Conservation (phyloP, 2,888 invertebrate species). For the Platycheirus albimanus region DNA sequence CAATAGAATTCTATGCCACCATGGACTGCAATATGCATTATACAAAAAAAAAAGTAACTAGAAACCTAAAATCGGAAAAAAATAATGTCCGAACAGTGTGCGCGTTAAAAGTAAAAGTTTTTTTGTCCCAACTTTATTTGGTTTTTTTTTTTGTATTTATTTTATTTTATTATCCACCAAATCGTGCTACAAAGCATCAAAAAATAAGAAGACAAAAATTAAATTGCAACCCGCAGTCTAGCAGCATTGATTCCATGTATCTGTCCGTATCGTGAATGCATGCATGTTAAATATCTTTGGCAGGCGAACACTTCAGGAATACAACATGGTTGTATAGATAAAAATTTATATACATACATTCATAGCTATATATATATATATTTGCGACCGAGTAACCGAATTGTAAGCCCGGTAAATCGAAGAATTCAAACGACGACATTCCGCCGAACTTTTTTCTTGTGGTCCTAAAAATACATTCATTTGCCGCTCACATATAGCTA, state of each 20-base stretch:
- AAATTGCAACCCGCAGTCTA: slow-evolving; percentile 52
- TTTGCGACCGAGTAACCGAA: slow-evolving; percentile 70
- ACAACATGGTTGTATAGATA: slow-evolving; percentile 20
- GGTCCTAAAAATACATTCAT: slow-evolving; percentile 41
- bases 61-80: slow-evolving; percentile 25
- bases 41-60: slow-evolving; percentile 6
- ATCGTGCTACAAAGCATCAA: slow-evolving; percentile 42
- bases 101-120: slow-evolving; percentile 62
- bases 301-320: slow-evolving; percentile 57
- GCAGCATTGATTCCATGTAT: slow-evolving; percentile 69
- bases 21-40: background rate
- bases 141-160: slow-evolving; percentile 20
- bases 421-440: slow-evolving; percentile 64
- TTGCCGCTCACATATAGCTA: background rate
- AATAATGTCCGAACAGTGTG: slow-evolving; percentile 41
- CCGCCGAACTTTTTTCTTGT: slow-evolving; percentile 29
- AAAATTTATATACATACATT: background rate
- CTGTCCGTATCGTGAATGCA: slow-evolving; percentile 67
- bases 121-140: slow-evolving; percentile 24
- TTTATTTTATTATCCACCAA: slow-evolving; percentile 23
- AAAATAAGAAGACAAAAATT: slow-evolving; percentile 17
- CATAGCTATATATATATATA: background rate
- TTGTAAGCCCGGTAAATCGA: slow-evolving; percentile 40
- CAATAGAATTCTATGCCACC: slow-evolving; percentile 31
- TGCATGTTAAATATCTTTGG: slow-evolving; percentile 72